phyloP scores from a whole-genome alignment of 2,888 invertebrate genomes.

The Lottia gigantea region DNA sequence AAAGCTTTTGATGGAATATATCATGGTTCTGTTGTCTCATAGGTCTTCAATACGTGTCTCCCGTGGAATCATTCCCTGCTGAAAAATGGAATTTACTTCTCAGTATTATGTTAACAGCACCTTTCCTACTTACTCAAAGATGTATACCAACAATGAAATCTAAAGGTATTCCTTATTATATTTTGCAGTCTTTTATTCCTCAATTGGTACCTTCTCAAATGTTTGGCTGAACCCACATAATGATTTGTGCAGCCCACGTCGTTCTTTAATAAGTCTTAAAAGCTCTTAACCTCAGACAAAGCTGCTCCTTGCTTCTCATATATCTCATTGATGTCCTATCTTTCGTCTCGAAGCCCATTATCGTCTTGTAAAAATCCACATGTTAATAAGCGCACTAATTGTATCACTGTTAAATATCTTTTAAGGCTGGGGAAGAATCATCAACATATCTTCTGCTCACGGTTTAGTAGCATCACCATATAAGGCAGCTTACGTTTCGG shows the following conservation, averaged over 20 bases:
- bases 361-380: no score
- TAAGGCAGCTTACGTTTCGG: constrained; percentile 58
- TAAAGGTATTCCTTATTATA: constrained; percentile 32
- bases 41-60: constrained; percentile 51
- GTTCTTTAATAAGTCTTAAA: no score
- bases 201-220: no score
- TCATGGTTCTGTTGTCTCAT: constrained; percentile 20
- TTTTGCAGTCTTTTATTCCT: no score
- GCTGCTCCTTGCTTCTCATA: no score
- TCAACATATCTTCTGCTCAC: constrained; percentile 61
- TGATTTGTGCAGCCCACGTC: no score
- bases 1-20: no score
- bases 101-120: constrained; percentile 47
- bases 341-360: no score
- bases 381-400: not conserved
- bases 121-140: constrained; percentile 47
- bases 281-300: no score
- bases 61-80: constrained; percentile 49
- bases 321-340: no score
- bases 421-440: constrained; percentile 54
- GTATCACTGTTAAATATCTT: not conserved
- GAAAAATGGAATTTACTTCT: constrained; percentile 57
- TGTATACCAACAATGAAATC: constrained; percentile 45
- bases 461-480: constrained; percentile 53
- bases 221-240: no score